phyloP scores from a whole-genome alignment of 2,888 invertebrate genomes.

The Notodonta ziczac region DNA sequence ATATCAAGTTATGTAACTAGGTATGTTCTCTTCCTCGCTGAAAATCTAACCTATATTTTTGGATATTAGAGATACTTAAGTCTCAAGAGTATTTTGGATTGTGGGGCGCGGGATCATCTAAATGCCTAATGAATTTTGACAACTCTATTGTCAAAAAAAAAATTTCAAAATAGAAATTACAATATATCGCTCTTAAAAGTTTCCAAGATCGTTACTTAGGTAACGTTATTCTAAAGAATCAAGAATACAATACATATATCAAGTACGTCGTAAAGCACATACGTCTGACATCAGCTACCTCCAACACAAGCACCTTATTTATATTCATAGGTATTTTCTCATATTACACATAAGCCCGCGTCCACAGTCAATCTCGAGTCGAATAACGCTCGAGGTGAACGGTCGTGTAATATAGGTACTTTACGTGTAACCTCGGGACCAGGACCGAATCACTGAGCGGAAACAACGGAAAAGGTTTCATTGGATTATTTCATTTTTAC shows the following conservation, averaged over 20 bases:
- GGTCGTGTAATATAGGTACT: slow-evolving; percentile 16
- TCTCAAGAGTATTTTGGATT: no score
- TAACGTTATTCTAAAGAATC: background rate
- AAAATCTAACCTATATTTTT: no score
- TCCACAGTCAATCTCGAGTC: slow-evolving; percentile 34
- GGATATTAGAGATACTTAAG: no score
- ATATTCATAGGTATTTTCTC: slow-evolving; percentile 34
- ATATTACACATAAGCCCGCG: slow-evolving; percentile 27
- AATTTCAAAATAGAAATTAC: no score
- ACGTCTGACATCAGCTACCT: background rate
- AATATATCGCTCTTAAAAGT: no score
- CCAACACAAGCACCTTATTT: slow-evolving; percentile 20
- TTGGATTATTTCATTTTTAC: slow-evolving; percentile 31
- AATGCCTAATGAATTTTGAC: no score
- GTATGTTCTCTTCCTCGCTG: no score
- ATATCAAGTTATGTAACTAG: no score
- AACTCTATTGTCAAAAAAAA: no score
- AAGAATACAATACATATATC: background rate
- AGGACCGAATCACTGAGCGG: slow-evolving; percentile 30
- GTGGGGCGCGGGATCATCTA: no score
- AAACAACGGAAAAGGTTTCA: slow-evolving; percentile 37
- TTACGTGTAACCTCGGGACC: slow-evolving; percentile 18
- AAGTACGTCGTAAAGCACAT: background rate
- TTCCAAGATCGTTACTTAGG: no score
- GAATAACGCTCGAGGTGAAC: slow-evolving; percentile 36